Conservation (phyloP, 2,888 invertebrate genomes). For the Cryptosula pallasiana region DNA sequence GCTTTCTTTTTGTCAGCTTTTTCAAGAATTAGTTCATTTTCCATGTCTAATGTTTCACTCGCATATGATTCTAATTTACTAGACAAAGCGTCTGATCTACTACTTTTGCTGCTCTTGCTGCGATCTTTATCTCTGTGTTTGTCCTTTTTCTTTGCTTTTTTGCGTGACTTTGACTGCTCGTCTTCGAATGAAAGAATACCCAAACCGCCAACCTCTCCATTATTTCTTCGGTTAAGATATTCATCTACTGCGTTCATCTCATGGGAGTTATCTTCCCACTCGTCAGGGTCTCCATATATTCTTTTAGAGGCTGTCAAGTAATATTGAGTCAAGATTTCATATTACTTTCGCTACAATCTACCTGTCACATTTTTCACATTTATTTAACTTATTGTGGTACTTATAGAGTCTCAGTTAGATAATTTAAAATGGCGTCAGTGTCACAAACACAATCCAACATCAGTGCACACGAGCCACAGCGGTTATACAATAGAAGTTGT, state of each 20-base stretch:
- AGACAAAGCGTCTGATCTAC: not conserved
- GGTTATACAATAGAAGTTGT: too few species aligned
- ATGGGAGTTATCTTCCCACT: constrained; percentile 1
- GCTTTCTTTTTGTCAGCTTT: not conserved
- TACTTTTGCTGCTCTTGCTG: not conserved
- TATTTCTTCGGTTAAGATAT: constrained; percentile 19
- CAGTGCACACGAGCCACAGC: too few species aligned
- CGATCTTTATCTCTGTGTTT: not conserved
- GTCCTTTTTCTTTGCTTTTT: not conserved
- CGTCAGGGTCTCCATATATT: constrained; percentile 2
- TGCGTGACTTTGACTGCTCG: not conserved
- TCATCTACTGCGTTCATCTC: constrained; percentile 19
- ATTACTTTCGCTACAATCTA: too few species aligned
- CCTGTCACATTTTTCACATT: too few species aligned
- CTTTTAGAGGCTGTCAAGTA: constrained; percentile 5
- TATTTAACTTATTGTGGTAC: too few species aligned
- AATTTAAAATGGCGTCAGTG: too few species aligned
- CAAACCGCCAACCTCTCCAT: not conserved
- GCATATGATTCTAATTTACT: not conserved
- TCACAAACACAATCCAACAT: too few species aligned
- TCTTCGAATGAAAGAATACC: constrained; percentile 18
- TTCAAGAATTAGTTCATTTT: constrained; percentile 4
- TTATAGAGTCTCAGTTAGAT: too few species aligned
- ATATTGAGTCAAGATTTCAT: too few species aligned
- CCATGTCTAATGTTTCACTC: not conserved